A percentile compares a stretch with the other conserved stretches of the same genome.
Evolutionary conservation across 2,888 invertebrate species (phyloP).

Genomic region (Notodonta dromedarius): DNA sequence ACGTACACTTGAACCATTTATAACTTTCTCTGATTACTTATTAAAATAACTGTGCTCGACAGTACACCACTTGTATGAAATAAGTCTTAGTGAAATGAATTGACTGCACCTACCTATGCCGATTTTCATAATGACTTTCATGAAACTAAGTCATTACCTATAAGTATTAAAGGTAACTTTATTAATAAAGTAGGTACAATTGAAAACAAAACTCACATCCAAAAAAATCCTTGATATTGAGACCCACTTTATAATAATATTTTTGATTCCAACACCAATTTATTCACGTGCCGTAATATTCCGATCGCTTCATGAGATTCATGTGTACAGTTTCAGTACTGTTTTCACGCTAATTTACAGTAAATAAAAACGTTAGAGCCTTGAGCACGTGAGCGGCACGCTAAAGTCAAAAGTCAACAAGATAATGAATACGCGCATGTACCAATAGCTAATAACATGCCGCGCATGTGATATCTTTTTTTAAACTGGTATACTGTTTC

Average conservation of each 20-base stretch:
- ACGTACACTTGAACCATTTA: no score
- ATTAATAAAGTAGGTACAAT: not conserved
- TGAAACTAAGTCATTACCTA: no score
- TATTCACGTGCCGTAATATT: not conserved
- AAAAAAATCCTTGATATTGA: not conserved
- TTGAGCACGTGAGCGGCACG: slow-evolving; percentile 38
- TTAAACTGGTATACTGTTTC: no score
- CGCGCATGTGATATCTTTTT: no score
- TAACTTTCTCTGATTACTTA: no score
- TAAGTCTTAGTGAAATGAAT: no score
- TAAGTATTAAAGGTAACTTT: no score
- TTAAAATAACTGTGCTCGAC: no score
- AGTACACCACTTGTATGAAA: no score
- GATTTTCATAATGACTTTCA: no score
- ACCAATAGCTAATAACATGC: not conserved
- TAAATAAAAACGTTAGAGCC: slow-evolving; percentile 6
- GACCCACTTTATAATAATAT: no score
- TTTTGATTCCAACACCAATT: not conserved
- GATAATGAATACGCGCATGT: slow-evolving; percentile 49
- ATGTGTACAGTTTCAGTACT: slow-evolving; percentile 18
- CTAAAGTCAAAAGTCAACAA: slow-evolving; percentile 68
- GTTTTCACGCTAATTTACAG: slow-evolving; percentile 23
- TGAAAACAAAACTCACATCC: slow-evolving; percentile 9
- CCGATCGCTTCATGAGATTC: not conserved
- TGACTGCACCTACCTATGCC: no score